Percentiles rank a stretch among this genome's conserved stretches.
Conservation (phyloP, 2,888 invertebrate genomes). For the Acanthosepion esculentum region DNA sequence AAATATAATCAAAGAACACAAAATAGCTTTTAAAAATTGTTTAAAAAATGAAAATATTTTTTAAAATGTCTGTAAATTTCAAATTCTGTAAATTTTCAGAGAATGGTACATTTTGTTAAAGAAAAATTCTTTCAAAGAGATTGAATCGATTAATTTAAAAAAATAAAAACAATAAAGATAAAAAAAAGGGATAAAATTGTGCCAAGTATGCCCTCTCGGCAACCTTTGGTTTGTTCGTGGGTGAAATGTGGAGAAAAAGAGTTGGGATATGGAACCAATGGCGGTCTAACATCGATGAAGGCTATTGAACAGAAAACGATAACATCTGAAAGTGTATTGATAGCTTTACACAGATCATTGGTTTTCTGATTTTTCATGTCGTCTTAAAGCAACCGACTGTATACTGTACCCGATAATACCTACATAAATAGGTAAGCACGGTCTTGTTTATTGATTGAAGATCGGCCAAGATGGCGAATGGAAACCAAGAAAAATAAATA, state of each 20-base stretch:
- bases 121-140: not conserved
- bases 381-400: not conserved
- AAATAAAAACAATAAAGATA: not conserved
- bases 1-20: not conserved
- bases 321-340: constrained; percentile 6
- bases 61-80: not conserved
- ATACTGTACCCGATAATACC: not conserved
- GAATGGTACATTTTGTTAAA: not conserved
- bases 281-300: not conserved
- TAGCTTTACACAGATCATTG: constrained; percentile 3
- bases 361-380: not conserved
- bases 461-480: not conserved
- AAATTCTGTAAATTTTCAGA: not conserved
- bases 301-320: not conserved
- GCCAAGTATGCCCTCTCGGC: not conserved
- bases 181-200: not conserved
- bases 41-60: not conserved
- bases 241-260: not conserved
- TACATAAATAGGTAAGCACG: not conserved
- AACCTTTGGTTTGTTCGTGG: not conserved
- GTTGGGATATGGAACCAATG: constrained; percentile 8
- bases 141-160: not conserved
- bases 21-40: not conserved
- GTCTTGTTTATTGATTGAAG: not conserved
- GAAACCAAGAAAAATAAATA: too few species aligned